phyloP scores from a whole-genome alignment of 2,888 invertebrate species.

The Rhingia rostrata region DNA sequence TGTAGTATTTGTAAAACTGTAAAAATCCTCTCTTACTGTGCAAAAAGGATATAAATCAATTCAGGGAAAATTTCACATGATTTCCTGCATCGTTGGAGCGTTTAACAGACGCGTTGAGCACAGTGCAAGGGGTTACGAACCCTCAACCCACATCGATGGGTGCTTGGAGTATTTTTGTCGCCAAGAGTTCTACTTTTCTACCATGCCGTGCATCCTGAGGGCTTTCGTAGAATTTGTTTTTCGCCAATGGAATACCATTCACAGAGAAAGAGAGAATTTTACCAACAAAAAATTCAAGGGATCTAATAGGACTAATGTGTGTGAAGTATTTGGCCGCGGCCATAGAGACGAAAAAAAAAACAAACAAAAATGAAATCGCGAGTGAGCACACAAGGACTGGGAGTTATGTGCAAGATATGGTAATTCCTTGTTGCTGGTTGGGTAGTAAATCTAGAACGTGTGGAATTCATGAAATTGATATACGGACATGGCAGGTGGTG shows the following conservation, averaged over 20 bases:
- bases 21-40: slow-evolving; percentile 47
- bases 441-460: slow-evolving; percentile 64
- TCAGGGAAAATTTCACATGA: slow-evolving; percentile 71
- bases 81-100: slow-evolving; percentile 74
- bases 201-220: slow-evolving; percentile 3
- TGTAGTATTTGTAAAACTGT: slow-evolving; percentile 43
- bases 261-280: slow-evolving; percentile 15
- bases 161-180: slow-evolving; percentile 60
- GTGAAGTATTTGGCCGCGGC: slow-evolving; percentile 47
- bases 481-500: slow-evolving; percentile 49
- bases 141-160: neutral
- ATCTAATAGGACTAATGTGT: slow-evolving; percentile 69
- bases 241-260: slow-evolving; percentile 48
- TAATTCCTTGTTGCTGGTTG: slow-evolving; percentile 58
- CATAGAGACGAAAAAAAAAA: slow-evolving; percentile 22
- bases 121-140: slow-evolving; percentile 55
- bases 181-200: slow-evolving; percentile 49
- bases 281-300: slow-evolving; percentile 13
- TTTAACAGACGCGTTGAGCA: slow-evolving; percentile 65
- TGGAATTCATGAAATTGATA: slow-evolving; percentile 67
- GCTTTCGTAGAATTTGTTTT: slow-evolving; percentile 55
- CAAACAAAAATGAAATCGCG: slow-evolving; percentile 10
- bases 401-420: slow-evolving; percentile 53
- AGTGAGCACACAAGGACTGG: neutral
- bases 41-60: slow-evolving; percentile 71